Evolutionary conservation across 2,888 invertebrate genomes (phyloP), one percentile per base, ranked within the genome.

Genomic region (Eupithecia vulgata): DNA sequence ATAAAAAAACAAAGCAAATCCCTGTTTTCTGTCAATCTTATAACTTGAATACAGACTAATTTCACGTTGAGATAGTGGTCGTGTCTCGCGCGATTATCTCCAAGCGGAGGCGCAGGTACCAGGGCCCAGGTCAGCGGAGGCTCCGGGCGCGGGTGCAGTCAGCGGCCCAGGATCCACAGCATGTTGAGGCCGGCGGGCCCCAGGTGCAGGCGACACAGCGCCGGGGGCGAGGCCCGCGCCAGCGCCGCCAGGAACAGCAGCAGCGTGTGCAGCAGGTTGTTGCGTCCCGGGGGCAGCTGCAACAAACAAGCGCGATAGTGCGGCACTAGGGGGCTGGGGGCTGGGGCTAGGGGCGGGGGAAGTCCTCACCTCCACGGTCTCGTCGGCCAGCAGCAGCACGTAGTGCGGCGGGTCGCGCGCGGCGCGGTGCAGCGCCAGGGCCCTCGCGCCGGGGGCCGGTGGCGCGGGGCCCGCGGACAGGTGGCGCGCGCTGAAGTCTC

Each of bases 261-360:
- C 77, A 98, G 95, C 68, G 97, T 96, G 89, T 98, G 97, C 88
- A 98, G 97, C 84, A 98, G 92, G 93, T 98, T 98, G 93, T 98
- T 98, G 83, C 98, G 96, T 69, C 98, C 98, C 75, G 81, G 30
- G 37, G 52, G 57, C 57, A 70, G 17, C 67, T 70, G 66, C 34
- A 64, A 48, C 35, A 59, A 5, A 25, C 30, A 45, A 2, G 34
- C 15, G 34, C 13, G 4, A 21, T 7, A n/a, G 7, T 6, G 1
- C 15, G 42, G 1, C 17, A n/a, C 17, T 42, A 13, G 42, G 42
- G 1, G 59, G 59, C n/a, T n/a, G n/a, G n/a, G 5, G 30, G 30
- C 1, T 5, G 15, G 10, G 17, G 34, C n/a, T n/a, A 1, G 35
- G 34, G 1, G 7, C 0, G 17, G 17, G 35, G 17, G 25, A 25